Evolutionary conservation across 1,140 invertebrate species (phyloP).

Genomic region (Anthonomus grandis): DNA sequence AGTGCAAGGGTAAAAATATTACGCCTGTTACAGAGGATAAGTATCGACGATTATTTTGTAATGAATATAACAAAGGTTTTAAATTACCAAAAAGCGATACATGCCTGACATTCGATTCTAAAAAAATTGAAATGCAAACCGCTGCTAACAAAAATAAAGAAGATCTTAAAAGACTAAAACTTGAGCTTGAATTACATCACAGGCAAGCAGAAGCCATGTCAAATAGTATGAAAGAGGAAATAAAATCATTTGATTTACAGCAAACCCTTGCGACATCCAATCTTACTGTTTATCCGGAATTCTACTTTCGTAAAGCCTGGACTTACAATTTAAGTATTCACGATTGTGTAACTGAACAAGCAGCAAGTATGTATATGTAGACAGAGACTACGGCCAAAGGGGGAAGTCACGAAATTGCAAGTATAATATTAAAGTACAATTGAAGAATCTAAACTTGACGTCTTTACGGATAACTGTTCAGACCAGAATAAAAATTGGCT

Average conservation of each 20-base stretch:
- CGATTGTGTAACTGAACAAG: not conserved
- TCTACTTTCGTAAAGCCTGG: not conserved
- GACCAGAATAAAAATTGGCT: slow-evolving; percentile 5
- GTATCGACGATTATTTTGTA: too few relatives aligned
- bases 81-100: too few relatives aligned
- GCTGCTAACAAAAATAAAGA: not conserved
- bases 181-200: not conserved
- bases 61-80: too few relatives aligned
- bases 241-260: not conserved
- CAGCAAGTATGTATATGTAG: not conserved
- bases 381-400: not conserved
- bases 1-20: slow-evolving; percentile 1
- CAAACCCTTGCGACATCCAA: not conserved
- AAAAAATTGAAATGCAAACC: too few relatives aligned
- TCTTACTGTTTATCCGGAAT: not conserved
- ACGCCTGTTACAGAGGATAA: not conserved
- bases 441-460: not conserved
- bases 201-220: not conserved
- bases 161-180: not conserved
- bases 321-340: not conserved
- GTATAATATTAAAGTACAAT: not conserved
- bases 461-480: slow-evolving; percentile 1
- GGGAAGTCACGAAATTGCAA: too few relatives aligned
- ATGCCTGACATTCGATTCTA: not conserved
- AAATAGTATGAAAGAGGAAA: not conserved